A percentile compares a stretch with the other conserved stretches of the same genome.
Conservation (phyloP, 2,797 vertebrate species). For the Meriones psammophilus region DNA sequence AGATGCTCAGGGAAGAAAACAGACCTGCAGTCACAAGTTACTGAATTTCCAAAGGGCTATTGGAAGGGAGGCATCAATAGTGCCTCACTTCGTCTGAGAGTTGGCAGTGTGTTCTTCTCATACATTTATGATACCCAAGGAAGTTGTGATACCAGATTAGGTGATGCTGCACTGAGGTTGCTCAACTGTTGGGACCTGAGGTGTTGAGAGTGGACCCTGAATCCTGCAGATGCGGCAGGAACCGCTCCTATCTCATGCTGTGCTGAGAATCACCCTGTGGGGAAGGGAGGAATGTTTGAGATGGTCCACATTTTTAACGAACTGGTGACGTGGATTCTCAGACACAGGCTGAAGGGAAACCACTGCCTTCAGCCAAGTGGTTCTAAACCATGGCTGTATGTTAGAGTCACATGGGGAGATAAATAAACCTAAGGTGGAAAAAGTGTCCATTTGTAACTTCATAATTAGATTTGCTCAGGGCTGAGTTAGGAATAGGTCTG, state of each 20-base stretch:
- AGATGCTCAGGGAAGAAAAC: conserved; percentile 38
- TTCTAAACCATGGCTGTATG: neutral
- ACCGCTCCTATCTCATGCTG: neutral
- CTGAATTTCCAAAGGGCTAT: conserved; percentile 29
- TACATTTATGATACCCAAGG: neutral
- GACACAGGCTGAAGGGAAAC: neutral
- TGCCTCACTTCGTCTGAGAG: neutral
- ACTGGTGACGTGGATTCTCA: neutral
- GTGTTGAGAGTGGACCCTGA: neutral
- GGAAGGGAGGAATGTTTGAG: neutral
- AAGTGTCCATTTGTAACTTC: neutral
- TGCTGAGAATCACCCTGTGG: neutral
- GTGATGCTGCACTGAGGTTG: neutral
- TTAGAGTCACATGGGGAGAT: neutral
- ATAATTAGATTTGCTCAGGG: neutral
- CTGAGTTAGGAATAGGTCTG: neutral
- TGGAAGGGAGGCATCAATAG: conserved; percentile 16
- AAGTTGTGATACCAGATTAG: neutral
- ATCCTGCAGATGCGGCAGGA: neutral
- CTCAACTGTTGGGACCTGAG: conserved; percentile 38
- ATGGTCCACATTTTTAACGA: neutral
- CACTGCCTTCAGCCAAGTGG: neutral
- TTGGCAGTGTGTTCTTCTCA: neutral
- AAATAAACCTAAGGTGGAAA: neutral
- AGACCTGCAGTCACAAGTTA: conserved; percentile 19